A percentile compares a stretch with the other conserved stretches of the same genome.
Conservation (phyloP, 2,797 vertebrate species). For the Molossus alvarezi region DNA sequence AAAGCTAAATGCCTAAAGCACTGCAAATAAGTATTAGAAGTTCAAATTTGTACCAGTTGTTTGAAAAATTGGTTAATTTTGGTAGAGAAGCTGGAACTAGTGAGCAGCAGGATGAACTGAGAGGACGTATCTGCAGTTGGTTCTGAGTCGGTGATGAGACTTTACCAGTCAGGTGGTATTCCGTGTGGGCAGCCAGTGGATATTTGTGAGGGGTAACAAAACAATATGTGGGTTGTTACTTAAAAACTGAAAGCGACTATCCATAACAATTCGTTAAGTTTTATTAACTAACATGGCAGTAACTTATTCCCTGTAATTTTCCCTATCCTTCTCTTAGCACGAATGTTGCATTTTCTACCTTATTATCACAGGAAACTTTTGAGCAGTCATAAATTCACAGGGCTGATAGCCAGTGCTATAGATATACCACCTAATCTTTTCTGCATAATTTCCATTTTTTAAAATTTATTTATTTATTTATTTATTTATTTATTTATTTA, state of each 20-base stretch:
- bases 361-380: background rate
- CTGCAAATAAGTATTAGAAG: background rate
- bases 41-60: background rate
- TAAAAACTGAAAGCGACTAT: background rate
- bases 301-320: background rate
- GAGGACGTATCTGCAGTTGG: background rate
- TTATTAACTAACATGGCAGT: background rate
- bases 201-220: background rate
- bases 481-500: no score
- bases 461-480: no score
- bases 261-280: background rate
- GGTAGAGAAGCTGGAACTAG: background rate
- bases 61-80: slow-evolving; percentile 33
- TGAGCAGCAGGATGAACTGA: background rate
- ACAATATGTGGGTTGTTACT: background rate
- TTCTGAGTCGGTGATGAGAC: background rate
- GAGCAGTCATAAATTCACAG: background rate
- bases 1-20: background rate
- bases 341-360: background rate
- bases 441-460: background rate
- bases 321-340: background rate
- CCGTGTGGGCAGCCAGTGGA: background rate
- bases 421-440: background rate
- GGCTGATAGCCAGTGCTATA: background rate
- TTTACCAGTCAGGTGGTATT: background rate